Conservation (phyloP, 2,888 invertebrate genomes). For the Tinea pellionella region DNA sequence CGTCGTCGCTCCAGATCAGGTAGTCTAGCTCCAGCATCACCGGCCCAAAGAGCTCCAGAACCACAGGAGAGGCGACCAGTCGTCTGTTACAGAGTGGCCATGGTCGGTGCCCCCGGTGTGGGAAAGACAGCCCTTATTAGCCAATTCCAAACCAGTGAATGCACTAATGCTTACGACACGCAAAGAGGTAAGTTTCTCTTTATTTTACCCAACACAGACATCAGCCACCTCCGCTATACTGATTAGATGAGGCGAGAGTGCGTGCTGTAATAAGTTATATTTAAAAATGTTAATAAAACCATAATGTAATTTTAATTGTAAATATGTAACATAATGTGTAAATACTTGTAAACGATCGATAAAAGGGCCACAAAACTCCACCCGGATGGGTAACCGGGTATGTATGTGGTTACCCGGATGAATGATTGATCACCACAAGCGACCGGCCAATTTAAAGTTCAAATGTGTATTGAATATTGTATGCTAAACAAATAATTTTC, state of each 20-base stretch:
- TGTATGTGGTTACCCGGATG: neutral
- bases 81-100: slow-evolving; percentile 75
- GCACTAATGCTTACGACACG: slow-evolving; percentile 92
- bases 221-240: too few relatives aligned
- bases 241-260: too few relatives aligned
- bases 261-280: too few relatives aligned
- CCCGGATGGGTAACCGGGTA: neutral
- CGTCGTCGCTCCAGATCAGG: slow-evolving; percentile 86
- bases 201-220: too few relatives aligned
- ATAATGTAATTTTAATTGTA: too few relatives aligned
- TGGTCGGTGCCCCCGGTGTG: slow-evolving; percentile 83
- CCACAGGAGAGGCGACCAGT: slow-evolving; percentile 64
- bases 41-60: slow-evolving; percentile 49
- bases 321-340: neutral
- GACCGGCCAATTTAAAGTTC: too few relatives aligned
- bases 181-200: slow-evolving; percentile 71
- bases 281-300: too few relatives aligned
- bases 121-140: slow-evolving; percentile 88
- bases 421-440: neutral
- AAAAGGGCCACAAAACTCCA: neutral
- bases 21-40: slow-evolving; percentile 76
- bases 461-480: too few relatives aligned
- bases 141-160: slow-evolving; percentile 94
- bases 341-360: neutral
- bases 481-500: too few relatives aligned